phyloP scores from a whole-genome alignment of 2,113 vertebrate species.

The Platycercus adscitus region DNA sequence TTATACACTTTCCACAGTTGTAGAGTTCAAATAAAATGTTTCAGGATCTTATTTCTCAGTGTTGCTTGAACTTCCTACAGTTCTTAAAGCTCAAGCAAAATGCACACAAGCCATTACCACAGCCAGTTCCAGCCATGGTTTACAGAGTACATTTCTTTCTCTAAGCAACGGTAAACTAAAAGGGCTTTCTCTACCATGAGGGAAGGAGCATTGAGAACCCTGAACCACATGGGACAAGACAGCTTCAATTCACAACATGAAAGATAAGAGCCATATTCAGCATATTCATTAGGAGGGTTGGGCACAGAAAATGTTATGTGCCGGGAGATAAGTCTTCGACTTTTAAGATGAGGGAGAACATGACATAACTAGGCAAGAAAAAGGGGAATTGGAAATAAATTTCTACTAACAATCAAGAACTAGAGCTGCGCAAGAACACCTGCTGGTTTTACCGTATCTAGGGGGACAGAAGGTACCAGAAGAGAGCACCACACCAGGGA shows the following conservation, averaged over 20 bases:
- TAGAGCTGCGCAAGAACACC: not conserved
- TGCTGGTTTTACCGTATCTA: not conserved
- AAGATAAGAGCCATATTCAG: not conserved
- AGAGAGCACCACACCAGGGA: not conserved
- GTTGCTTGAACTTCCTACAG: not conserved
- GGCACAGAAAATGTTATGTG: not conserved
- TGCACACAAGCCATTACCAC: rapidly evolving
- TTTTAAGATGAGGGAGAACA: not conserved
- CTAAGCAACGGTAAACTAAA: not conserved
- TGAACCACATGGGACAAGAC: not conserved
- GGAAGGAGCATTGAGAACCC: not conserved
- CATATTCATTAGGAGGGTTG: not conserved
- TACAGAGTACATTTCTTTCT: not conserved
- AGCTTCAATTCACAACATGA: not conserved
- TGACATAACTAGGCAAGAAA: not conserved
- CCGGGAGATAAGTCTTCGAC: not conserved
- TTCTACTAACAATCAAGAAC: not conserved
- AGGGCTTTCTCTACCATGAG: not conserved
- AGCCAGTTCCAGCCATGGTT: not conserved
- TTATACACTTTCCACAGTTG: not conserved
- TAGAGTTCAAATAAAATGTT: not conserved
- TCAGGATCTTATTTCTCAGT: not conserved
- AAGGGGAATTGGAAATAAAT: not conserved
- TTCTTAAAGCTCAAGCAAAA: not conserved
- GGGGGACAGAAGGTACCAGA: not conserved